Base-by-base conservation (phyloP, 2,113 vertebrate genomes). In the mouse (Mus musculus) region DNA sequence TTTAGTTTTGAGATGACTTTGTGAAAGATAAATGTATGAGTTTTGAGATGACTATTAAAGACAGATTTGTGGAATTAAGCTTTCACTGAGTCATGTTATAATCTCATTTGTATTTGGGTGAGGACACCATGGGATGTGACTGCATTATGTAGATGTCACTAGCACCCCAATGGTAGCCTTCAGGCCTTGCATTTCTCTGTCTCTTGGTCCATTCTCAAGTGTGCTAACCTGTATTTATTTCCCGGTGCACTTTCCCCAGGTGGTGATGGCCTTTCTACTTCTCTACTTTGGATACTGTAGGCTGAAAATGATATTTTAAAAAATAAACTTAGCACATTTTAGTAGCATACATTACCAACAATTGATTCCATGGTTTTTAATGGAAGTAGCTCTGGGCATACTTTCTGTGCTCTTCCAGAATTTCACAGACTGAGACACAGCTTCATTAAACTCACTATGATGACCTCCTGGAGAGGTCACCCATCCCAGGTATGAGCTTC, bases 61-160 rank as follows among this genome's bases (percentile, higher is more conserved):
- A 28, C n/a, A 65, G 33, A 2, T 77, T 86, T 88, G 4, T 28
- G 72, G 46, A 54, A 77, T 94, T 77, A 81, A 88, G 52, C 24
- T 84, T 90, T 91, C 49, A 54, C 33, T 26, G 19, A 97, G 76
- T 22, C 20, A 75, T 6, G 30, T 71, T 75, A 59, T 42, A 95
- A 76, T 80, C 65, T 78, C 56, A 71, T 12, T 71, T 86, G 42
- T 80, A n/a, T 54, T 75, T 90, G 59, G 56, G 54, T 52, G 69
- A 88, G 78, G 54, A 88, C 8, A 71, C 20, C 36, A 28, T 46
- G 33, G 84, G 28, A 67, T 22, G 56, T 0, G 24, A 26, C 59
- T 65, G 78, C 20, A 33, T 59, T 85, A 9, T 20, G 36, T 42
- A 49, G 16, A 69, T 54, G 46, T 11, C 7, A 54, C 63, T 20